Evolutionary conservation across 2,113 vertebrate genomes (phyloP).

Genomic region (Campylorhamphus procurvoides): DNA sequence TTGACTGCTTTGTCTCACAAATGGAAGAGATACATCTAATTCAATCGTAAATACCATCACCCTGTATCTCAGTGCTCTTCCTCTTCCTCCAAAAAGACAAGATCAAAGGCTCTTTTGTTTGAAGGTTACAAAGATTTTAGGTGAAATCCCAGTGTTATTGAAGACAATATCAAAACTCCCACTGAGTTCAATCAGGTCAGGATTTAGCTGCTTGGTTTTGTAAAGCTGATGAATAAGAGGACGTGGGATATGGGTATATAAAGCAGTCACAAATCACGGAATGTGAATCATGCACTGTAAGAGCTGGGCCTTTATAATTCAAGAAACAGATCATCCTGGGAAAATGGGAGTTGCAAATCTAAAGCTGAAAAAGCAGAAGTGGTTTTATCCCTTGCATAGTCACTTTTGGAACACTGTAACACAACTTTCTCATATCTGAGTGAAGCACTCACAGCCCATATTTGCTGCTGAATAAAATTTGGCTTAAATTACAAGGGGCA

Average conservation of each 20-base stretch:
- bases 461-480: neutral
- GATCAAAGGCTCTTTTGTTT: neutral
- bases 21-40: neutral
- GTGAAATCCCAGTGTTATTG: neutral
- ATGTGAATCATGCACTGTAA: neutral
- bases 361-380: neutral
- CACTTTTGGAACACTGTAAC: neutral
- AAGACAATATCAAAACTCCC: neutral
- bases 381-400: neutral
- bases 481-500: neutral
- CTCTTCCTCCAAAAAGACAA: neutral
- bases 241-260: neutral
- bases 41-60: neutral
- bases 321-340: neutral
- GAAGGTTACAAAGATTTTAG: neutral
- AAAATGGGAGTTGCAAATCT: neutral
- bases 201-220: neutral
- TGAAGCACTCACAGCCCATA: neutral
- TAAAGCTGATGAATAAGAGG: conserved; percentile 19
- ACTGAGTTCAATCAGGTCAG: neutral
- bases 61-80: neutral
- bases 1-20: neutral
- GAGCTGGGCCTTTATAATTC: neutral
- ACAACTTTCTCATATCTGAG: neutral
- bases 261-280: neutral